Conservation (phyloP, 2,888 invertebrate genomes). For the Epinotia brunnichana region DNA sequence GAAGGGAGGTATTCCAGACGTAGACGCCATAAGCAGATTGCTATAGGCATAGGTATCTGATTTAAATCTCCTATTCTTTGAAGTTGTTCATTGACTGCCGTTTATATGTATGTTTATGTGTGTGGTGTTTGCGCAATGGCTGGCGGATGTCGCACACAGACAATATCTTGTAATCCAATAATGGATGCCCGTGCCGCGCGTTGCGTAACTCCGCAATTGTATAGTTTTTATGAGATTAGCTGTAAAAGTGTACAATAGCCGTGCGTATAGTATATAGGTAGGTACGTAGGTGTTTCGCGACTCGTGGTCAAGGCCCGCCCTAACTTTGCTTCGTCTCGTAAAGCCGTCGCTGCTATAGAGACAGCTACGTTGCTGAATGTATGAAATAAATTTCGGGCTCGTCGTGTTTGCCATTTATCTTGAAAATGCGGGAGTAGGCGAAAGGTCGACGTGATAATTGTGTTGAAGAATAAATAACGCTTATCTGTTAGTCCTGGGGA, state of each 20-base stretch:
- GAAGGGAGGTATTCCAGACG: too few relatives aligned
- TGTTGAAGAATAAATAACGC: too few relatives aligned
- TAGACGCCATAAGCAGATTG: background rate
- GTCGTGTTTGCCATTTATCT: background rate
- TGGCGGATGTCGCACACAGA: slow-evolving; percentile 52
- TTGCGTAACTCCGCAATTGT: slow-evolving; percentile 57
- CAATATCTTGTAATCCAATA: slow-evolving; percentile 62
- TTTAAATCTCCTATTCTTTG: slow-evolving; percentile 2
- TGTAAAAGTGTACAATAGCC: slow-evolving; percentile 44
- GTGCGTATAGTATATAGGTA: slow-evolving; percentile 10
- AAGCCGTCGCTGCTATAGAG: slow-evolving; percentile 3
- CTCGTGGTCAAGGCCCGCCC: slow-evolving; percentile 38
- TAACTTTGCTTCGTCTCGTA: slow-evolving; percentile 26
- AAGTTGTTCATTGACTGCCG: slow-evolving; percentile 25
- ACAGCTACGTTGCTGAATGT: background rate
- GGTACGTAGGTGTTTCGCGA: slow-evolving; percentile 29
- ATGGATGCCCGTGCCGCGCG: slow-evolving; percentile 47
- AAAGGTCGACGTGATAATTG: background rate
- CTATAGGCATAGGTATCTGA: background rate
- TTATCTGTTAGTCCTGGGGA: too few relatives aligned
- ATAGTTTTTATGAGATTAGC: slow-evolving; percentile 57
- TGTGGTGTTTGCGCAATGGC: slow-evolving; percentile 41
- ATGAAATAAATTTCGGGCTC: background rate
- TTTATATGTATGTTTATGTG: slow-evolving; percentile 7
- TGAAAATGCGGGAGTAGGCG: background rate